These are phyloP conservation scores for Callithrix jacchus DNA, from an alignment of 2,113 vertebrate species.

Conservation along the genomic window DNA sequence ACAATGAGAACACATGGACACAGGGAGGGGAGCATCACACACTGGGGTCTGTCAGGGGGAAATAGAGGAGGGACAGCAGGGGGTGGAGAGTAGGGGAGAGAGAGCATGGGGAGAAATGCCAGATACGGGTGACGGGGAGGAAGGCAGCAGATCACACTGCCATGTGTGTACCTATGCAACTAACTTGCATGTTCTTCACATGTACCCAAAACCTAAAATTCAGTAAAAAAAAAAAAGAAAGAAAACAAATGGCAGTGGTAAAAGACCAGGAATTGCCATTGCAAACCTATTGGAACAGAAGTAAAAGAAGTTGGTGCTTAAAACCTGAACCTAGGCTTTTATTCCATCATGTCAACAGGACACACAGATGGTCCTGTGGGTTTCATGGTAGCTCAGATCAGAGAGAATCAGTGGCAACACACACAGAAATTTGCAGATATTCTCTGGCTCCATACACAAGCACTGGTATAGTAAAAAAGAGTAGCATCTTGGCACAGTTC, in stretches of 20 bases:
- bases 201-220: too few species aligned
- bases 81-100: too few species aligned
- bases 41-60: too few species aligned
- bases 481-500: not conserved
- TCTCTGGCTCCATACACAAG: not conserved
- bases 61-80: too few species aligned
- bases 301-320: not conserved
- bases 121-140: too few species aligned
- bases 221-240: too few species aligned
- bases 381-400: not conserved
- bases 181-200: too few species aligned
- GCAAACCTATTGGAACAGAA: not conserved
- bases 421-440: not conserved
- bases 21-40: too few species aligned
- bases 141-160: too few species aligned
- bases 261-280: not conserved
- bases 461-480: not conserved
- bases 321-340: not conserved
- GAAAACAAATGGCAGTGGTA: not conserved
- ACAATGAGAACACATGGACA: too few species aligned
- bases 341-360: not conserved
- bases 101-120: too few species aligned
- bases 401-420: not conserved
- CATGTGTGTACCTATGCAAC: too few species aligned
- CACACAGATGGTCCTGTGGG: not conserved